Evolutionary conservation across 2,113 vertebrate genomes (phyloP), one percentile per base, ranked within the genome.

Genomic region (Manacus vitellinus): DNA sequence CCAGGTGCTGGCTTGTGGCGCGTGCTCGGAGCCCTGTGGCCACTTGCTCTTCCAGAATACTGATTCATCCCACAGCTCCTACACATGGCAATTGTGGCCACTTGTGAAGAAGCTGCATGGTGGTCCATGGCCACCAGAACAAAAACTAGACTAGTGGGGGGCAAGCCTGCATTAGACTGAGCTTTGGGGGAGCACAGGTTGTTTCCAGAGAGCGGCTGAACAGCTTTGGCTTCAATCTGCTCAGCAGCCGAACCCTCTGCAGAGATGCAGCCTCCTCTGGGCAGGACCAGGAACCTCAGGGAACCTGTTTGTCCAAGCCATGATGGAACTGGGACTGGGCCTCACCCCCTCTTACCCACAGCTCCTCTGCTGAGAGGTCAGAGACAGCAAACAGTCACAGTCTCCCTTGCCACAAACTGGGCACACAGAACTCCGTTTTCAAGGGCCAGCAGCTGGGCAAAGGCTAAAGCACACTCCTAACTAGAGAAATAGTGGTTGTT

Each of bases 31-130:
- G 51, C 76, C 55, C 71, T 14, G 35, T 0, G 2, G 76, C 62
- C 71, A 54, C 31, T 12, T 3, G 1, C 1, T 2, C 62, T 71
- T 83, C 73, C 67, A 3, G 0, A 79, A 27, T 27, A 61, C 30
- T 10, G 51, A 51, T 52, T 23, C 24, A 37, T 4, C 1, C 37
- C 41, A 12, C 0, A 0, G 51, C 31, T 67, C 44, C 49, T 15
- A 12, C 1, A 0, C 14, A 3, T 3, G 33, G 27, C 43, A n/a
- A 0, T 17, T 65, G 37, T 16, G 19, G 51, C 35, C 55, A 70
- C 27, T 54, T 33, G 31, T 12, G 70, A 68, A 65, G 37, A 77
- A 77, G 21, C 6, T 49, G 49, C 44, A 27, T 1, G 3, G 79
- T 43, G 55, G 43, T 49, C 47, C 1, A 0, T 13, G 44, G 59